Evolutionary conservation across 2,797 vertebrate genomes (phyloP), one percentile per base, ranked within the genome.

Genomic region (Sebastes flavidus): DNA sequence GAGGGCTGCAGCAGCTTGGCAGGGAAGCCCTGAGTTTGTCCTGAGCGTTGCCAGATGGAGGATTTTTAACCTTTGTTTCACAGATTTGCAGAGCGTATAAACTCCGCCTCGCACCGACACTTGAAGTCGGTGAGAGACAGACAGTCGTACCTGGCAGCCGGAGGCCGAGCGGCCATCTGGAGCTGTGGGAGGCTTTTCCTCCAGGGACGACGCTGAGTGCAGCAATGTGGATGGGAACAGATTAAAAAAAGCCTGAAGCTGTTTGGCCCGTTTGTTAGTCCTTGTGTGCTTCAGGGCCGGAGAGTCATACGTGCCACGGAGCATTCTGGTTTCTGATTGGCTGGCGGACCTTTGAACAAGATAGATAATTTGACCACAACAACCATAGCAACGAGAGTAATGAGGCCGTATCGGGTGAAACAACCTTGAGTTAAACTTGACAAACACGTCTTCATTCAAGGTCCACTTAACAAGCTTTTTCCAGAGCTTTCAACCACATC

Each of bases 21-120:
- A 27, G 68, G 25, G 4, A 72, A n/a, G 55, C 56, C 32, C 22
- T 4, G 9, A 24, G 52, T 77, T 75, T 77, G 65, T 72, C 46
- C 71, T 65, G 3, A 42, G 13, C 3, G 34, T 10, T 55, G 72
- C 63, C 75, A 79, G 62, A 76, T 76, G 69, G 81, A 70, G 60
- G 7, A 24, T 77, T 82, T 87, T 71, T 76, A 58, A 74, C 80
- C 65, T 81, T 72, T 78, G 52, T 75, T 61, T 75, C 27, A 36
- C 14, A 80, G 63, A 71, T 63, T 55, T 72, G 25, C 72, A 34
- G 54, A 75, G 61, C 38, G 68, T 59, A 42, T 4, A 9, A 32
- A 55, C 59, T 56, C 20, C 52, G 24, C 78, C 74, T 77, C 72
- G 18, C 73, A 20, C 55, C 30, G 76, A 77, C 80, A 65, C 63